Base-by-base conservation (phyloP, 1,140 invertebrate genomes). In the Plectrocnemia conspersa region DNA sequence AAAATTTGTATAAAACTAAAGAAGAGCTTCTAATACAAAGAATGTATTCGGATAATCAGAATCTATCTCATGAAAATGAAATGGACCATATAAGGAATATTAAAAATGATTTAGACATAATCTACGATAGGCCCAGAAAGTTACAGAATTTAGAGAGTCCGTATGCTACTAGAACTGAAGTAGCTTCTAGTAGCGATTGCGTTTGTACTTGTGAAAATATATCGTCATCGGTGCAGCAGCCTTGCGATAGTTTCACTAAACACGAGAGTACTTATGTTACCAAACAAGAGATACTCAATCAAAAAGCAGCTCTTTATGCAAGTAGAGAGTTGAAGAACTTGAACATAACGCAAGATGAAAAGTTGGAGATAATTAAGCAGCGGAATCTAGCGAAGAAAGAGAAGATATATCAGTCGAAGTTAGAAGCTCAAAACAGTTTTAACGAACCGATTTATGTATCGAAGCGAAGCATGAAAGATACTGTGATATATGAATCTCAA, bases 321-420 rank as follows among this genome's bases (percentile, higher is more conserved):
- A 69, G 66, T 27, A 65, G 60, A 29, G 72, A 75, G 33, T 63
- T 64, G 25, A 65, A 63, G 35, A 70, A 73, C 33, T 61, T 63
- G 24, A 65, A 63, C 54, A 67, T 66, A 52, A 22, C 11, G n/a
- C 48, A 53, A 18, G 72, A 74, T 60, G 72, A 76, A 40, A 75
- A 75, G 50, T 65, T 76, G 38, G 74, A 74, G 66, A 71, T 75
- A 33, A 76, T 76, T 55, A 72, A 72, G 63, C 69, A 74, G 57
- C 70, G 74, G 55, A 76, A 76, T 54, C 71, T 74, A 64, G 73
- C 74, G 13, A 74, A 74, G 52, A 75, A 75, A 58, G 74, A 76
- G 47, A 69, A 71, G 64, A 75, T 75, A 38, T 75, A 75, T 64
- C 74, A 75, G 58, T 68, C 71, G 11, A 67, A 70, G 61, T 68